Base-by-base conservation (phyloP, 2,113 vertebrate species). In the Dicrurus megarhynchus region DNA sequence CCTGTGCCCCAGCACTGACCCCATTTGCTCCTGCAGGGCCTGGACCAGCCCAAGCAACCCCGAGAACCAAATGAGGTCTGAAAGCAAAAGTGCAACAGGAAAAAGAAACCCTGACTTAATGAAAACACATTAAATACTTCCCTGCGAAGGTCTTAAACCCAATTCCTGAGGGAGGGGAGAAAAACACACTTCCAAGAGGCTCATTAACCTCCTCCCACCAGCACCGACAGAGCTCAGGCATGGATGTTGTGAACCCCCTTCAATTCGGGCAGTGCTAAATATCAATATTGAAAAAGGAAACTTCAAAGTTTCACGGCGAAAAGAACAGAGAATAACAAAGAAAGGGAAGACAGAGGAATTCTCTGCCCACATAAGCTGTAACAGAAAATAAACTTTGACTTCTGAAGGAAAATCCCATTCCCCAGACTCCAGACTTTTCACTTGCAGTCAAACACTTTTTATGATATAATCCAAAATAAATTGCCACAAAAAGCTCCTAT, bases 401-500 rank as follows among this genome's bases (percentile, higher is more conserved):
- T 85, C 85, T 84, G 82, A 75, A 94, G 95, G 88, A 80, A 95
- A 95, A 95, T 68, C 95, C 90, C 86, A 52, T 87, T 89, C 47
- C 56, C 46, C 35, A 7, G 46, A n/a, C 89, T 91, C 87, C 84
- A 81, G 83, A 33, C 85, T 70, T 88, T 37, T 71, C 76, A 13
- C 1, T 68, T 71, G 70, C 76, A 87, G 76, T 81, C 71, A 53
- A 53, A 81, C 84, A 41, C 37, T 67, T 90, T 39, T 74, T 32
- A 81, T 42, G 37, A 85, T 78, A 68, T 39, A 95, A 93, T 92
- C 96, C 93, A 96, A 96, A 97, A 68, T 92, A 96, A 97, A 96
- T 93, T 13, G 57, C 96, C 95, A 78, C 96, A 92, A 79, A 96
- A 90, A 84, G 88, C 86, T 97, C 92, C 86, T 33, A 6, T 96